A percentile compares a stretch with the other conserved stretches of the same genome.
Evolutionary conservation across 2,888 invertebrate genomes (phyloP).

Genomic region (Nomada hirtipes): DNA sequence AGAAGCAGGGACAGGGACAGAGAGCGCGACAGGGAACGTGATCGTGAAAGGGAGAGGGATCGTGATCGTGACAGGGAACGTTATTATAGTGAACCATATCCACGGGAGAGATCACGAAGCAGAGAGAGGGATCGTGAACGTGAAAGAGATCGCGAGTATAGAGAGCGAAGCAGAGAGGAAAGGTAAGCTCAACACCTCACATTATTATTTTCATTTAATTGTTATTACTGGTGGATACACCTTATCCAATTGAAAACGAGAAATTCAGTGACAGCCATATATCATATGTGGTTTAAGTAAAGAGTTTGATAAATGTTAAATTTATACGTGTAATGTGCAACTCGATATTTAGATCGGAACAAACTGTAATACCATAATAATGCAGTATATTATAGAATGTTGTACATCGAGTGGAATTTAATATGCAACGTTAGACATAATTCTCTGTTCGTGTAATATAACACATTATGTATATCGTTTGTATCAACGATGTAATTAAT

Average conservation of each 20-base stretch:
- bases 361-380: neutral
- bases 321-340: too few relatives aligned
- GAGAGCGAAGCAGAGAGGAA: slow-evolving; percentile 91
- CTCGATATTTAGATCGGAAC: too few relatives aligned
- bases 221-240: slow-evolving; percentile 21
- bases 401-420: too few relatives aligned
- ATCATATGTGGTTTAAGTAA: neutral
- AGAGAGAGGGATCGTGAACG: slow-evolving; percentile 88
- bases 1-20: slow-evolving; percentile 86
- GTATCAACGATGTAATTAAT: slow-evolving; percentile 1
- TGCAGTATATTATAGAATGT: too few relatives aligned
- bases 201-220: slow-evolving; percentile 40
- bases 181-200: slow-evolving; percentile 85
- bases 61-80: slow-evolving; percentile 85
- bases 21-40: slow-evolving; percentile 86
- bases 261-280: slow-evolving; percentile 1
- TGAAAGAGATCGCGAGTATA: slow-evolving; percentile 89
- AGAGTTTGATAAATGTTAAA: too few relatives aligned
- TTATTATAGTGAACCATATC: slow-evolving; percentile 85
- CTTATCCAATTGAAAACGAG: slow-evolving; percentile 20
- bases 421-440: neutral
- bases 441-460: neutral
- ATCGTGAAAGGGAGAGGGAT: slow-evolving; percentile 85
- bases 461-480: slow-evolving; percentile 5
- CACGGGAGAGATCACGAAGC: slow-evolving; percentile 92